Evolutionary conservation across 92 coral and sea anemone species (phyloP), one percentile per base, ranked within the genome.

Genomic region (Pocillopora meandrina): DNA sequence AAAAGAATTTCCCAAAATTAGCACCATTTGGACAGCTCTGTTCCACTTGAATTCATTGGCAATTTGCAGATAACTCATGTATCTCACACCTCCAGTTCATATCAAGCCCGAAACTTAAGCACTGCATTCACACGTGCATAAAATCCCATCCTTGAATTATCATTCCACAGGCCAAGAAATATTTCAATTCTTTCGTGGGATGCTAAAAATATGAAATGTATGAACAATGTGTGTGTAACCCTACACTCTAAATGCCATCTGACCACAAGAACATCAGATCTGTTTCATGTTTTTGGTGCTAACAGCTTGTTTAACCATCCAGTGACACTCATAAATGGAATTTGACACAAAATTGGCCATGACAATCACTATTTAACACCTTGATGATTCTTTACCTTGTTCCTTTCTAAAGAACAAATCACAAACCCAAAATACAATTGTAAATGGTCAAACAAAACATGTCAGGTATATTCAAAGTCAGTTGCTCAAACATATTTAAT

Each of bases 1-100:
- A 65, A 70, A 75, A 66, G 75, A 75, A 64, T 67, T 69, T 57
- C 76, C 88, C 73, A 84, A 56, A 49, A 65, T 84, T 77, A 84
- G 61, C 76, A 84, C 82, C 88, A 84, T 84, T 76, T 84, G 88
- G 74, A 75, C 66, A 10, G 67, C 31, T 56, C 82, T 75, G 5
- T 61, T 60, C 61, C 79, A 58, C 78, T 61, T 72, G 86, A 82
- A 82, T 61, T 72, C 86, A 72, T 81, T 55, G 72, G 79, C 86
- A 82, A 75, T 72, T 82, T 72, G 61, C 6, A 49, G 77, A 82
- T 72, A 82, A 69, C 57, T 56, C 20, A 69, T 49, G 16, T 42
- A 15, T 59, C 56, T 2, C 12, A 81, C 56, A 17, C 11, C 19
- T 36, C 8, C 67, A 81, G 57, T 26, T 68, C 63, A 80, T 12